phyloP scores from a whole-genome alignment of 2,113 vertebrate genomes.

The Narcine bancroftii region DNA sequence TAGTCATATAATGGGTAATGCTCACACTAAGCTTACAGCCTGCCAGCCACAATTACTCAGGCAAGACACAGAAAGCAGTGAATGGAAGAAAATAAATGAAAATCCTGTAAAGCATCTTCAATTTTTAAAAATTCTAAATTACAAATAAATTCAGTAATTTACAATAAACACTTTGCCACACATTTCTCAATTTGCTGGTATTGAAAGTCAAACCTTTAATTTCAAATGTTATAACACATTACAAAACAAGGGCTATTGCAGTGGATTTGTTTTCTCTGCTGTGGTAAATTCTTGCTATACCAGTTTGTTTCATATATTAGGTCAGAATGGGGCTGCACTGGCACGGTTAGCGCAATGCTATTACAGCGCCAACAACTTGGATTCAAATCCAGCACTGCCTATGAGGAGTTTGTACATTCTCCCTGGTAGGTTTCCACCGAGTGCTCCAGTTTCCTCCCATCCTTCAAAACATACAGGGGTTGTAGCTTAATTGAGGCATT shows the following conservation, averaged over 20 bases:
- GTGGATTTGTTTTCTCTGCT: background rate
- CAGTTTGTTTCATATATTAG: too few species aligned
- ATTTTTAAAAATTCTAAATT: background rate
- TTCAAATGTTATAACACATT: background rate
- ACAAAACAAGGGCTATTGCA: background rate
- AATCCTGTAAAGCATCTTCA: background rate
- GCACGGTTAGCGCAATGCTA: too few species aligned
- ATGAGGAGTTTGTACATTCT: too few species aligned
- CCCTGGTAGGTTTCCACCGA: too few species aligned
- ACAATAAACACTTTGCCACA: background rate
- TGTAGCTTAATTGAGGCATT: too few species aligned
- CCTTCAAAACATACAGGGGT: too few species aligned
- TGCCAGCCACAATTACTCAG: background rate
- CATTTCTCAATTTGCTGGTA: background rate
- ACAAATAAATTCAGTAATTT: background rate
- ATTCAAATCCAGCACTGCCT: too few species aligned
- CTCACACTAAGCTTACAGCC: conserved; percentile 19
- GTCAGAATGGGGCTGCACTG: too few species aligned
- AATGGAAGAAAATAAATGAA: background rate
- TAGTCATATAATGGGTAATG: conserved; percentile 31
- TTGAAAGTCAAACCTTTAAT: background rate
- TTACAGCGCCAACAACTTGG: too few species aligned
- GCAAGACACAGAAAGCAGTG: background rate
- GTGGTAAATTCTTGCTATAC: background rate
- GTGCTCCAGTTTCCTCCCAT: too few species aligned